phyloP scores from a whole-genome alignment of 2,888 invertebrate genomes.

The Drosophila setosimentum region DNA sequence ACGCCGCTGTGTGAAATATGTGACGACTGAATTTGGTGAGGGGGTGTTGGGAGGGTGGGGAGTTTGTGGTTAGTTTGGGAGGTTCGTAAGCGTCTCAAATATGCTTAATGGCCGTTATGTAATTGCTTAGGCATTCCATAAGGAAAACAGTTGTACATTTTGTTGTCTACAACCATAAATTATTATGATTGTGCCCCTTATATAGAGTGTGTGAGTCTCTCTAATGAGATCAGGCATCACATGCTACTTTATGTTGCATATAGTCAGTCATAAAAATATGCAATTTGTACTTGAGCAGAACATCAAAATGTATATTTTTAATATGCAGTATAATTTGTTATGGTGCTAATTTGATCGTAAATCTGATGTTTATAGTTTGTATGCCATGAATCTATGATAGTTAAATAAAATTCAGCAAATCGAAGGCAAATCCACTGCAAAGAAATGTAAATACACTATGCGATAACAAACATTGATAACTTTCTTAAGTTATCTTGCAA shows the following conservation, averaged over 20 bases:
- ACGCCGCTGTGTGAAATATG: conserved; percentile 56
- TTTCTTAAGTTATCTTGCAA: neutral
- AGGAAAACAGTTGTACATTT: conserved; percentile 29
- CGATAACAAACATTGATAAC: neutral
- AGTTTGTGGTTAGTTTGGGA: neutral
- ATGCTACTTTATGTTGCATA: neutral
- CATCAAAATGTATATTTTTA: neutral
- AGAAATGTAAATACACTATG: neutral
- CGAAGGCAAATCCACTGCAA: neutral
- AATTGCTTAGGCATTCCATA: conserved; percentile 19
- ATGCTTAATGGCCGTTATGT: conserved; percentile 33
- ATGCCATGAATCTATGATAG: conserved; percentile 19
- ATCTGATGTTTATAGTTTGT: conserved; percentile 15
- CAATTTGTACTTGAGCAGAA: conserved; percentile 9
- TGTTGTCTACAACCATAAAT: neutral
- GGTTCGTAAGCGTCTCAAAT: conserved; percentile 17
- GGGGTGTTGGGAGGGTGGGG: neutral
- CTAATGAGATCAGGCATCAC: conserved; percentile 11
- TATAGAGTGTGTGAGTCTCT: neutral
- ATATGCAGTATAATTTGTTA: conserved; percentile 11
- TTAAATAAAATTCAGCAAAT: conserved; percentile 1
- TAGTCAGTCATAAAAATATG: conserved; percentile 1
- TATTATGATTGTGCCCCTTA: neutral
- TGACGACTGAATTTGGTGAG: conserved; percentile 13
- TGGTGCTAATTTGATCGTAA: conserved; percentile 30